Evolutionary conservation across 2,888 invertebrate species (phyloP), one percentile per base, ranked within the genome.

Genomic region (Aromia moschata): DNA sequence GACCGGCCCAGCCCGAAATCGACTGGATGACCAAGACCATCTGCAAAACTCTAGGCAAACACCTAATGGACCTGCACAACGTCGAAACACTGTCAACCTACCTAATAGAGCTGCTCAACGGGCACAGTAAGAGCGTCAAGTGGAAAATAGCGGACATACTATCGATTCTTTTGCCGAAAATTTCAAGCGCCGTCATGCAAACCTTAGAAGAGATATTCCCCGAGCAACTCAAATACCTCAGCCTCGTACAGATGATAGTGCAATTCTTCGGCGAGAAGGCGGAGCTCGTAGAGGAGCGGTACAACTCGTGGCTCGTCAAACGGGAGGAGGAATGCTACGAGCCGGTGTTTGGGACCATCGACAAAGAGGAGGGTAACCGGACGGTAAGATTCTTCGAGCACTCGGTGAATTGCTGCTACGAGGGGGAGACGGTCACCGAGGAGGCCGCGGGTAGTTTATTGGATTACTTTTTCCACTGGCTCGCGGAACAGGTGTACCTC

Each of bases 101-200:
- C 7, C 4, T 25, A 25, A 25, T 25, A 25, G 4, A 25, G 7
- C 7, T 25, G 7, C 7, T 25, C 4, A 25, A 7, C 7, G 25
- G 4, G 7, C 7, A 25, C 25, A 25, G 25, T 25, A 7, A 25
- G 4, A 25, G 7, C 25, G 7, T 25, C 7, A 25, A 25, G 7
- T 25, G 3, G 25, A 85, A 40, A 81, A 25, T 25, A 25, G 7
- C 7, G 3, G 25, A 25, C 3, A 25, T 25, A 25, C 25, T 25
- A 25, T 3, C 25, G 25, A 5, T 25, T 25, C 7, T 25, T 7
- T 7, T 25, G 25, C 4, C 25, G 3, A 25, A 25, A 25, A 25
- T 25, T 25, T 25, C 25, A 25, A 25, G 7, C 3, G 25, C 3
- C 4, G 25, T 5, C 3, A 7, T 7, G 3, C 25, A 25, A 25